These are phyloP conservation scores for Adelphocoris suturalis DNA, from an alignment of 2,888 invertebrate species.

Conservation along the genomic window DNA sequence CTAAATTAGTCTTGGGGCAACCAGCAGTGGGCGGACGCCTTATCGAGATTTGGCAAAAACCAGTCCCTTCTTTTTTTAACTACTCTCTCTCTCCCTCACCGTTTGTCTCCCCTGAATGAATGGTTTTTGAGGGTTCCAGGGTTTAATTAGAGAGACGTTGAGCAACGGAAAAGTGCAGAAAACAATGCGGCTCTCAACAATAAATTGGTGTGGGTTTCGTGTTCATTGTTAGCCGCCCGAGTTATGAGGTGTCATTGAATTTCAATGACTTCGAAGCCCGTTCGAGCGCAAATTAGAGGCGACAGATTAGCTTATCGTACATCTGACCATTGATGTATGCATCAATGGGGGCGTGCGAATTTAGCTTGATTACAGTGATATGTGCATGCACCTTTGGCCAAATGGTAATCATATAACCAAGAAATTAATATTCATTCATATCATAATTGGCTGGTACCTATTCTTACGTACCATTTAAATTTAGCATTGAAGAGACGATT, in stretches of 20 bases:
- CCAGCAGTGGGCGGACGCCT: slow-evolving; percentile 1
- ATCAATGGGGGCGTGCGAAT: not conserved
- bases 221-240: slow-evolving; percentile 28
- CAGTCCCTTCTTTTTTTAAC: not conserved
- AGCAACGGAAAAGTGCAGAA: not conserved
- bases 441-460: too few relatives aligned
- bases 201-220: slow-evolving; percentile 12
- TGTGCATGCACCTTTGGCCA: too few relatives aligned
- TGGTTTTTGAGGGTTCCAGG: slow-evolving; percentile 14
- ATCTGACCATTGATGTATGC: not conserved
- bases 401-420: too few relatives aligned
- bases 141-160: slow-evolving; percentile 23
- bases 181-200: not conserved
- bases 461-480: too few relatives aligned
- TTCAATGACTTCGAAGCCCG: slow-evolving; percentile 5
- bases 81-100: not conserved
- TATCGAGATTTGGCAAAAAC: slow-evolving; percentile 23
- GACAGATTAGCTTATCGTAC: not conserved
- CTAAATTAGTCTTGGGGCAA: slow-evolving; percentile 26
- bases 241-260: slow-evolving; percentile 32
- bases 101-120: not conserved
- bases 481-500: too few relatives aligned
- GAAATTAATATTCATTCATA: too few relatives aligned
- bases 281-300: not conserved
- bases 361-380: not conserved